Evolutionary conservation across 2,888 invertebrate species (phyloP), one percentile per base, ranked within the genome.

Genomic region (Acleris laterana): DNA sequence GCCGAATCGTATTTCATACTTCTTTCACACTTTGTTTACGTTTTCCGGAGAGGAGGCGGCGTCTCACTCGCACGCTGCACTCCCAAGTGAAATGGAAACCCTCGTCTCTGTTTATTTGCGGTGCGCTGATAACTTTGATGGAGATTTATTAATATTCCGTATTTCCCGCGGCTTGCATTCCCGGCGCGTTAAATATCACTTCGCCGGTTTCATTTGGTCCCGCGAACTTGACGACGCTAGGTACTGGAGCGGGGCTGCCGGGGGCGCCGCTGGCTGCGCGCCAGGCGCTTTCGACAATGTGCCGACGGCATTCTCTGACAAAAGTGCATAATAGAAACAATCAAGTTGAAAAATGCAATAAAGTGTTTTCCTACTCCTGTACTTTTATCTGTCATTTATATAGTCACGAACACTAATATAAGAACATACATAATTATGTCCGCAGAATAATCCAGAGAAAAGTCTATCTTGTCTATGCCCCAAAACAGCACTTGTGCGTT

Each of bases 1-100:
- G 17, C 13, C 19, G 19, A 17, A 11, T 53, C 53, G 53, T 53
- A 53, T 53, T 53, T 38, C 53, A 53, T 32, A 32, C 25, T 32
- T 32, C n/a, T 28, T 52, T 52, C n/a, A 25, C 32, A 17, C 16
- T 28, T 32, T 28, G 28, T n/a, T 49, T 17, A n/a, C 28, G 28
- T 32, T 17, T 49, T 6, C 49, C 19, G 19, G 49, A 0, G n/a
- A 9, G 49, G 17, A 49, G 17, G 19, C 13, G n/a, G 7, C 19
- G 7, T 49, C 49, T 49, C 20, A 11, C 49, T 49, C 11, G 49
- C 17, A 17, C 17, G 19, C 11, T 19, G 11, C 19, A 17, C 19
- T 17, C 7, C 4, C 19, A 11, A 17, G 49, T 11, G 49, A 11
- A 17, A 49, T 9, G 17, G 11, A 1, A 19, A 19, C 49, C 3